Evolutionary conservation across 2,113 vertebrate genomes (phyloP), one percentile per base, ranked within the genome.

Genomic region (Ceyx cyanopectus): DNA sequence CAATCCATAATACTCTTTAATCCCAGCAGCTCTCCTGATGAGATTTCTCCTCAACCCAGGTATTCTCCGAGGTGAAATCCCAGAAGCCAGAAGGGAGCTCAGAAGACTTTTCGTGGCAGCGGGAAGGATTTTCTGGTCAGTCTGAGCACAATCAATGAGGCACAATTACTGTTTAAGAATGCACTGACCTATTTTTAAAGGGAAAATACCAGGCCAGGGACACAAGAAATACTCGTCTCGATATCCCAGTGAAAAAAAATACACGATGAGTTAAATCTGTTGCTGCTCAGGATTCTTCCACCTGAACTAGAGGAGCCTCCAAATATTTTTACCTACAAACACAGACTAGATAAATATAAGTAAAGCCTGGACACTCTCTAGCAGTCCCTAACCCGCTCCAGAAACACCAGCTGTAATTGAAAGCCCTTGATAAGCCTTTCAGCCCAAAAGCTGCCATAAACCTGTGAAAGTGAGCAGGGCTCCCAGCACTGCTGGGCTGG

Each of bases 391-490:
- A 15, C 34, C 24, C 53, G 2, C 58, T 46, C 29, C 58, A 69
- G 79, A 21, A 85, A 34, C 1, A 50, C 7, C 46, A 29, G 40
- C 5, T 61, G 26, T 3, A 69, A 50, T 5, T 15, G 85, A 54
- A 11, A 92, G 88, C 82, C 17, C 20, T 22, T 61, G 80, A 63
- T 82, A 73, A 83, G 58, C 18, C 63, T 40, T 54, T 24, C 68
- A 37, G 78, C 41, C 63, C 14, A 12, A 9, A 60, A 88, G 76
- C 90, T 66, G 80, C 46, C 72, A 62, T 66, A 62, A 93, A 67
- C 76, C 76, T 46, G 73, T 73, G 91, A 90, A 86, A 94, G 86
- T 1, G 60, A 90, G 26, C 88, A 20, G 54, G 53, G 88, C 53
- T 73, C 63, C 50, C 22, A 20, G 3, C 56, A 14, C 50, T 4